phyloP scores from a whole-genome alignment of 1,140 invertebrate genomes.

The Thaumetopoea pityocampa region DNA sequence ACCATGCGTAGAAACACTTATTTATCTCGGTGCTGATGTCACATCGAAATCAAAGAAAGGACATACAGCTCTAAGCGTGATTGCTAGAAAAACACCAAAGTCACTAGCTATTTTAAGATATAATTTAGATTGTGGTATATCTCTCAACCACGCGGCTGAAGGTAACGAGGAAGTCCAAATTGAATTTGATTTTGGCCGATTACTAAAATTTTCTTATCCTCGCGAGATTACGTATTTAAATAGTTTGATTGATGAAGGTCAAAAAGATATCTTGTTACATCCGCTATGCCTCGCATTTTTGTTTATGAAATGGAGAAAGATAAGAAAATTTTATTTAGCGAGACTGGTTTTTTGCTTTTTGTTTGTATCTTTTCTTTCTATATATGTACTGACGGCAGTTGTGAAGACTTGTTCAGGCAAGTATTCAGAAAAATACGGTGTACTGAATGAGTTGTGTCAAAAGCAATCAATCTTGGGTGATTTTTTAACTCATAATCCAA shows the following conservation, averaged over 20 bases:
- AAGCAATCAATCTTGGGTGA: constrained; percentile 69
- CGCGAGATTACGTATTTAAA: constrained; percentile 79
- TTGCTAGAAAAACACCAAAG: constrained; percentile 78
- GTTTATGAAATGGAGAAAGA: constrained; percentile 81
- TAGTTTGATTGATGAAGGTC: constrained; percentile 78
- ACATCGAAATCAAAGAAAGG: constrained; percentile 79
- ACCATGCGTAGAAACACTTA: constrained; percentile 78
- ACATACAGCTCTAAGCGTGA: constrained; percentile 78
- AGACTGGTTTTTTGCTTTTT: constrained; percentile 78
- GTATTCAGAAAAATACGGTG: constrained; percentile 60
- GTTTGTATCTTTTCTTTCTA: constrained; percentile 78
- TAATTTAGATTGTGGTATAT: constrained; percentile 77
- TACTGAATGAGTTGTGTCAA: constrained; percentile 70
- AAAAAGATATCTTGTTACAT: constrained; percentile 79
- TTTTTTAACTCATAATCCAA: constrained; percentile 70
- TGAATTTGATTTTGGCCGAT: constrained; percentile 76
- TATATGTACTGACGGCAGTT: constrained; percentile 76
- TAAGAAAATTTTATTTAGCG: constrained; percentile 80
- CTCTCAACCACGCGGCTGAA: constrained; percentile 72
- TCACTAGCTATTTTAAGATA: constrained; percentile 76
- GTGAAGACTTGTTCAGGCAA: constrained; percentile 64
- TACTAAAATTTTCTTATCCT: constrained; percentile 77
- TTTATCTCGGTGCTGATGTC: constrained; percentile 81
- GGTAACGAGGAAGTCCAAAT: constrained; percentile 79
- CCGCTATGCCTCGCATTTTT: constrained; percentile 79